Conservation (phyloP, 2,888 invertebrate genomes). For the Aphodius sticticus region DNA sequence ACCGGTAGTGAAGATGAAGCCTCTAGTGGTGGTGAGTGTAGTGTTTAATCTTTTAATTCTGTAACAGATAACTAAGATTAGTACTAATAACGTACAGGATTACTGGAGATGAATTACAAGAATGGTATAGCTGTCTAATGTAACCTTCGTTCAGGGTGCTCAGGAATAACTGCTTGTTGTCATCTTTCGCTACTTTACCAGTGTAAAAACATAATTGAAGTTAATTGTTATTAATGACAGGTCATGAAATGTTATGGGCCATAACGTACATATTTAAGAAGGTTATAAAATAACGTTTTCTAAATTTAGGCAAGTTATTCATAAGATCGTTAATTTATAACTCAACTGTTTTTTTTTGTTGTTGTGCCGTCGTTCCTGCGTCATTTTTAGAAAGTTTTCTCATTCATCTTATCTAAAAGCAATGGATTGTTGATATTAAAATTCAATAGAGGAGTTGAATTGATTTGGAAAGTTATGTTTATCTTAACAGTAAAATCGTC, state of each 20-base stretch:
- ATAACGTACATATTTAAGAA: too few species aligned
- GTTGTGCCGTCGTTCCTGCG: not conserved
- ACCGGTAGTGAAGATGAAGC: conserved; percentile 51
- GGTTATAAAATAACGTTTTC: too few species aligned
- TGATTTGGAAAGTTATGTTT: not conserved
- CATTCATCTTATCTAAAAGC: not conserved
- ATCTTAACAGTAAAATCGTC: not conserved
- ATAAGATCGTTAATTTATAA: too few species aligned
- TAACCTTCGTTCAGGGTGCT: too few species aligned
- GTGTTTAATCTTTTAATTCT: not conserved
- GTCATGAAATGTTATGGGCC: too few species aligned
- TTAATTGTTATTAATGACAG: too few species aligned
- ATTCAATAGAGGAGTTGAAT: not conserved
- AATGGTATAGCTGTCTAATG: not conserved
- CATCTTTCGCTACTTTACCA: too few species aligned
- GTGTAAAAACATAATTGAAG: too few species aligned
- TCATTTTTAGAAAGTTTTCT: not conserved
- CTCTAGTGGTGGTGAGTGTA: conserved; percentile 54
- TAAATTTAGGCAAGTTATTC: too few species aligned
- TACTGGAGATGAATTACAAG: not conserved
- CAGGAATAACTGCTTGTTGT: too few species aligned
- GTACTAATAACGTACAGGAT: not conserved
- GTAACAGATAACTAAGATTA: not conserved
- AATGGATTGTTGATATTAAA: not conserved
- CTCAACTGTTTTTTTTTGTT: too few species aligned